Evolutionary conservation across 2,888 invertebrate genomes (phyloP).

Genomic region (Mycalesis mineus): DNA sequence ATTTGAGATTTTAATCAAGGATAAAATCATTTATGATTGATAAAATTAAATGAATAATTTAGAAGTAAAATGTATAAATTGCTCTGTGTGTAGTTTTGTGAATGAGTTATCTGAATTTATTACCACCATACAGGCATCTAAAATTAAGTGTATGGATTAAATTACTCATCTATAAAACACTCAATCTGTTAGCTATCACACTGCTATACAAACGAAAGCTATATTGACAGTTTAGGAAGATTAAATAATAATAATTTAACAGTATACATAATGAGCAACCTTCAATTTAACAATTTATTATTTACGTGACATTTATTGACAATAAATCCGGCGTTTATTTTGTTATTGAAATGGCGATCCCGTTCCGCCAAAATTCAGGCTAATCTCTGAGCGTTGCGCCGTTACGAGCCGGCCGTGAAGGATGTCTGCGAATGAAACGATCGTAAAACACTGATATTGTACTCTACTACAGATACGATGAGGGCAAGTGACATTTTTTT

Average conservation of each 20-base stretch:
- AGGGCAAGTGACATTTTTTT: no score
- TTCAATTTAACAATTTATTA: neutral
- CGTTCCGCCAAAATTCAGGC: neutral
- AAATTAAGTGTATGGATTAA: no score
- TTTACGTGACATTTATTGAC: neutral
- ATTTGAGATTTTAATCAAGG: neutral
- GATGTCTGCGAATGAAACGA: constrained; percentile 5
- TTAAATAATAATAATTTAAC: no score
- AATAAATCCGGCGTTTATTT: neutral
- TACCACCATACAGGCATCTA: no score
- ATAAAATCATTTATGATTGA: neutral
- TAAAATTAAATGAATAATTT: neutral
- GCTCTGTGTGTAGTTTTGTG: neutral
- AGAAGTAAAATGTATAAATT: neutral
- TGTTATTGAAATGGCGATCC: neutral
- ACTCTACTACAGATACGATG: neutral
- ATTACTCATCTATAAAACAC: no score
- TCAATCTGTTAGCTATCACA: no score
- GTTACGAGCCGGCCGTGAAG: neutral
- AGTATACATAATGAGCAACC: no score
- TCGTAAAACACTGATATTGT: neutral
- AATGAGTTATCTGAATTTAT: neutral
- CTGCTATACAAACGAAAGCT: no score
- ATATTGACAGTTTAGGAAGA: no score
- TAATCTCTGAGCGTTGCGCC: neutral